These are phyloP conservation scores for Mimumesa dahlbomi DNA, from an alignment of 2,888 invertebrate genomes.

Conservation along the genomic window DNA sequence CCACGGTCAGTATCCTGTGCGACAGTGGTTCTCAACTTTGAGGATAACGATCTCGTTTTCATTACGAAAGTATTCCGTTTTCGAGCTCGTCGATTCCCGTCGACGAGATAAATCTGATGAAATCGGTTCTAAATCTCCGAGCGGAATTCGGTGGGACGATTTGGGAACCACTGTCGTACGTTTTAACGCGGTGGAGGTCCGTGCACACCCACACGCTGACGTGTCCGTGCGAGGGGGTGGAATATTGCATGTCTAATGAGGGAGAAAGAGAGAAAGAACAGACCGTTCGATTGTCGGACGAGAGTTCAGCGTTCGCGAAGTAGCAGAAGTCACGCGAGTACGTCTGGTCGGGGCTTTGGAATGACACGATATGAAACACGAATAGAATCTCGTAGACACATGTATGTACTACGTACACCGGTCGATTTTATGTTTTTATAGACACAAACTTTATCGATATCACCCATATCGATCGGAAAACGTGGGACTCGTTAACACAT, in stretches of 20 bases:
- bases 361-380: conserved; percentile 1
- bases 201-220: conserved; percentile 24
- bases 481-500: too few species aligned
- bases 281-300: conserved; percentile 30
- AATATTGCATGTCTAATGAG: conserved; percentile 3
- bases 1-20: too few species aligned
- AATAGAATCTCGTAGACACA: not conserved
- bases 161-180: not conserved
- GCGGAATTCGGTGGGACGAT: too few species aligned
- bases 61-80: too few species aligned
- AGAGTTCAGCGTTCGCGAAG: conserved; percentile 54
- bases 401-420: too few species aligned
- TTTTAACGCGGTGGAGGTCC: conserved; percentile 11
- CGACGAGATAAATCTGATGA: too few species aligned
- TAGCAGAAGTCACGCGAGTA: conserved; percentile 53
- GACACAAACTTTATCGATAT: too few species aligned
- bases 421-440: not conserved
- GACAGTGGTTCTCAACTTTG: too few species aligned
- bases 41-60: too few species aligned
- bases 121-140: too few species aligned
- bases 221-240: conserved; percentile 11
- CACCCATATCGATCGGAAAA: too few species aligned
- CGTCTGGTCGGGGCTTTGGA: conserved; percentile 27
- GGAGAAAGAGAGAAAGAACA: not conserved
- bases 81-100: too few species aligned